Base-by-base conservation (phyloP, 1,140 invertebrate genomes). In the Paralvinella palmiformis region DNA sequence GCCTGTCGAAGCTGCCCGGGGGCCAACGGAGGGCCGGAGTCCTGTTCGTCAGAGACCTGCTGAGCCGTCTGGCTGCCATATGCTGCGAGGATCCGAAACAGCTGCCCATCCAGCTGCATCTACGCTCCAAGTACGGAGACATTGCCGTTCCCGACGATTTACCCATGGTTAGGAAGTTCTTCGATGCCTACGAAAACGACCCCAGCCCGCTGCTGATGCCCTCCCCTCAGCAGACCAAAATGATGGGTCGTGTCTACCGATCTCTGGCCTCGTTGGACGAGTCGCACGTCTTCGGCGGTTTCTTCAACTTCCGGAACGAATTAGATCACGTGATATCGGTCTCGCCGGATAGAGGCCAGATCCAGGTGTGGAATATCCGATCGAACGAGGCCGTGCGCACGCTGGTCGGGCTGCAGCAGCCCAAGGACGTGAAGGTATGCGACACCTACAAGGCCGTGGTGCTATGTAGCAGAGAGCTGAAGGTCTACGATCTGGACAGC, bases 391-490 rank as follows among this genome's bases (percentile, higher is more conserved):
- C 82, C 79, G 85, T 91, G 1, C 79, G 90, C 32, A 87, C 85
- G 44, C 74, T 92, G 32, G 84, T 84, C 53, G 87, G 87, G 10
- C 84, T 90, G 2, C 68, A 76, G 32, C 73, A 77, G 63, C 83
- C 83, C 0, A 68, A 74, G 53, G 76, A 79, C 59, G 63, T 83
- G 6, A 69, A 73, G 59, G 75, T 82, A 72, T 72, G 83, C 45
- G 77, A 91, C 73, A 84, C 87, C 69, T 85, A 84, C 69, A 84
- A 85, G 62, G 90, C 88, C 64, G 86, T 92, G 64, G 88, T 92
- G 41, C 80, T 93, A 20, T 92, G 90, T 76, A 84, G 88, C 56
- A 79, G 91, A 27, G 90, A 93, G 76, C 84, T 93, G 4, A 83
- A 85, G 64, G 85, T 91, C 17, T 91, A 89, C 70, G 86, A 93